Conservation (phyloP, 2,113 vertebrate genomes). For the Tylochromis polylepis region DNA sequence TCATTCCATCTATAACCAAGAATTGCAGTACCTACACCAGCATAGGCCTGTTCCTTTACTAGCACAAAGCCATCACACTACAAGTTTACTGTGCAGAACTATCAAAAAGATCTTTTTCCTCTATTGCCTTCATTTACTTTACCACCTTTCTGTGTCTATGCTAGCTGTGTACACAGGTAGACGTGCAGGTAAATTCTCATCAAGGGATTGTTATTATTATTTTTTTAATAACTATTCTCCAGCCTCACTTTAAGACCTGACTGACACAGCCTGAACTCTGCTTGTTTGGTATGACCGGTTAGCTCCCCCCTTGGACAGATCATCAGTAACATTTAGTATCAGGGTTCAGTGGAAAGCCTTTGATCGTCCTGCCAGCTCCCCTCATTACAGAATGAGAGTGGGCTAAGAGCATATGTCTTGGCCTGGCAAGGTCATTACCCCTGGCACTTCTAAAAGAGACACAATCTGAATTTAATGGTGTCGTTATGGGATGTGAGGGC, state of each 20-base stretch:
- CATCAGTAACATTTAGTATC: conserved; percentile 70
- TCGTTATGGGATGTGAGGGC: neutral
- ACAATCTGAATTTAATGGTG: conserved; percentile 15
- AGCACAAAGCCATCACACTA: conserved; percentile 16
- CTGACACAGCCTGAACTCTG: neutral
- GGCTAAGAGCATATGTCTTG: conserved; percentile 16
- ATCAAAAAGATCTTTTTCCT: conserved; percentile 4
- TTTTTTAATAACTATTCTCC: neutral
- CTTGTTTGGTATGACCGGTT: conserved; percentile 51
- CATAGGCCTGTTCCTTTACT: neutral
- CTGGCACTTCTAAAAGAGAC: neutral
- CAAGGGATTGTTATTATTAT: neutral
- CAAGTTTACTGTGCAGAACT: neutral
- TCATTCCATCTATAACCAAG: neutral
- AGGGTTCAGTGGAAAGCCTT: conserved; percentile 61
- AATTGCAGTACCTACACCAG: neutral
- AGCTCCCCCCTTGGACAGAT: conserved; percentile 38
- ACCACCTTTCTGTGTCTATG: conserved; percentile 6
- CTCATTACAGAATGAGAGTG: conserved; percentile 23
- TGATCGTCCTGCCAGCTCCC: conserved; percentile 62
- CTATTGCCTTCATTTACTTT: conserved; percentile 26
- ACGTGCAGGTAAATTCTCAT: neutral
- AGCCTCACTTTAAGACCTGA: neutral
- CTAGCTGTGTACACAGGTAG: neutral
- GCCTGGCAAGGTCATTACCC: conserved; percentile 31